Evolutionary conservation across 2,113 vertebrate genomes (phyloP), one percentile per base, ranked within the genome.

Genomic region (Myotis yumanensis): DNA sequence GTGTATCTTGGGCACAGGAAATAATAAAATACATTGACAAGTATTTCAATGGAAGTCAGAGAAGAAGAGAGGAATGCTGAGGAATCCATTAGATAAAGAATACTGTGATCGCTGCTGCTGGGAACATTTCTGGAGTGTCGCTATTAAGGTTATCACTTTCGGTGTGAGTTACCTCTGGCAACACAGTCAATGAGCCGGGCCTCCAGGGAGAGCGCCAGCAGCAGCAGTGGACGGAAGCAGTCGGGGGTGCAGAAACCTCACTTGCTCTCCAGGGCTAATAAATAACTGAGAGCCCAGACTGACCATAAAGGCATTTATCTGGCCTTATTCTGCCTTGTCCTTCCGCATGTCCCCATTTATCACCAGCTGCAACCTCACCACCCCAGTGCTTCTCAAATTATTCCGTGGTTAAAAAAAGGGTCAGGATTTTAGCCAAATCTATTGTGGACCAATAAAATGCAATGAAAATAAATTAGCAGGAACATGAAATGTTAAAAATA

Each of bases 91-190:
- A 66, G 35, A 76, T 81, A 62, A 77, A 69, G 71, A 87, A 28
- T 5, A 51, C 32, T 62, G 76, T 22, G 25, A 5, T 35, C 30
- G 5, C 81, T 86, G 48, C 48, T 71, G 3, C 20, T 64, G 43
- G 23, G 43, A 89, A 9, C 12, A 30, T 71, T 96, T 90, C 68
- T 28, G 2, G 46, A 86, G 25, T 35, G n/a, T 48, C 51, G 30
- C 57, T 91, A 1, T 86, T 62, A 51, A 59, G 69, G 43, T 37
- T 95, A 82, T 94, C 95, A 90, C 22, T 95, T 81, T 92, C 88
- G 23, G 6, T 71, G 80, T 73, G 90, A 85, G 43, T 89, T 76
- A 83, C 96, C 59, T 80, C 48, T 3, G 79, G 88, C 90, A 35
- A 64, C 46, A 1, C 11, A 85, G 46, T 75, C 84, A 84, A 1